Base-by-base conservation (phyloP, 2,113 vertebrate genomes). In the Odobenus rosmarus region DNA sequence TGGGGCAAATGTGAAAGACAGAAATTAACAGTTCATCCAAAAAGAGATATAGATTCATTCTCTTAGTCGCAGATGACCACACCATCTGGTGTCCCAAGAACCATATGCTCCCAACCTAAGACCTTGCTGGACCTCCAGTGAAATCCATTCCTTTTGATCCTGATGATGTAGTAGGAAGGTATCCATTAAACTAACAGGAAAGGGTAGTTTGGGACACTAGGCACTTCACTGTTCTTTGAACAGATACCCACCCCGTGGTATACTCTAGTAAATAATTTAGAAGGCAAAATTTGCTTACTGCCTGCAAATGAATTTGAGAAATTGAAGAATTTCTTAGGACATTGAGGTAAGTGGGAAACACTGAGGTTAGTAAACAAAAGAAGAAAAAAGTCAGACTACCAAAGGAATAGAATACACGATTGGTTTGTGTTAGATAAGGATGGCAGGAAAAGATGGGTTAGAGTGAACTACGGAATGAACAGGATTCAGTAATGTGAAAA, bases 241-340 rank as follows among this genome's bases (percentile, higher is more conserved):
- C 51, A 91, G 69, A 69, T 55, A 81, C 6, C 51, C 91, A 71
- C 51, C 31, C 13, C 36, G 23, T 62, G 19, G 3, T n/a, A 7
- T 61, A 72, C 3, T 59, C 24, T 90, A 7, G 12, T 83, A 74
- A 84, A 81, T 82, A 91, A 9, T 62, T 80, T 76, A 95, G 57
- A 95, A 92, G 90, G 57, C 33, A 91, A 88, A 76, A 53, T 46
- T 72, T 86, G 49, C 61, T 97, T 57, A 77, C 26, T 82, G 5
- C 26, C 26, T 64, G 2, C 9, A 88, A 71, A 53, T 87, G 36
- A 15, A 12, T 96, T 95, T 59, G 59, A 87, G 71, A 92, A 87
- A 61, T 33, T 90, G n/a, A 59, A 81, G 57, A 90, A 64, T 81
- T 59, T n/a, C 49, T 95, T 83, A 88, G 49, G 57, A 88, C 95